phyloP scores from a whole-genome alignment of 2,797 vertebrate genomes.

The Coracias cyanogaster region DNA sequence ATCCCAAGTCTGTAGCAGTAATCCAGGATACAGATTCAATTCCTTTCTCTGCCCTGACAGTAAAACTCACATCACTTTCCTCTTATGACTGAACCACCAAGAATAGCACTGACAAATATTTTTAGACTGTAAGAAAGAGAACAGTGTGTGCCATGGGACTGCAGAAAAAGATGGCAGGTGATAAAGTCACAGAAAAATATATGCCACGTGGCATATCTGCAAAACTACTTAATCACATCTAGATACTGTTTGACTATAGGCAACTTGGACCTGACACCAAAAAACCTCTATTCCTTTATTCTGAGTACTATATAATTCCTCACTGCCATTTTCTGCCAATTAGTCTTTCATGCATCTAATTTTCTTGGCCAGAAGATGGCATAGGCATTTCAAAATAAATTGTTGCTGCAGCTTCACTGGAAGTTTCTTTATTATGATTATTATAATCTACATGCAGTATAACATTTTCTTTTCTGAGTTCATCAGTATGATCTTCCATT shows the following conservation, averaged over 20 bases:
- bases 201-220: not conserved
- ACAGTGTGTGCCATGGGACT: not conserved
- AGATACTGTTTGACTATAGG: not conserved
- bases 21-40: constrained; percentile 14
- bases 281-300: not conserved
- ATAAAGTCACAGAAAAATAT: not conserved
- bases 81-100: constrained; percentile 11
- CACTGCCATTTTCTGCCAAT: not conserved
- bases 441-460: not conserved
- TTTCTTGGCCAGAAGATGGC: constrained; percentile 60
- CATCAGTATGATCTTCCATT: not conserved
- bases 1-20: not conserved
- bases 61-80: constrained; percentile 34
- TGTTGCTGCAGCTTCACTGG: not conserved
- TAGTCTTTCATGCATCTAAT: constrained; percentile 4
- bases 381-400: constrained; percentile 63
- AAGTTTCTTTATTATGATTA: constrained; percentile 8
- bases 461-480: not conserved
- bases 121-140: constrained; percentile 13
- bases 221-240: not conserved
- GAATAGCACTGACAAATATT: constrained; percentile 41
- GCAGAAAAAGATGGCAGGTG: not conserved
- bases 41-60: constrained; percentile 13
- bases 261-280: not conserved
- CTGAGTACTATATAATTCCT: not conserved